These are phyloP conservation scores for Chrysaora quinquecirrha DNA, from an alignment of 30 jellyfish, hydroid and myxozoan genomes.

Conservation along the genomic window DNA sequence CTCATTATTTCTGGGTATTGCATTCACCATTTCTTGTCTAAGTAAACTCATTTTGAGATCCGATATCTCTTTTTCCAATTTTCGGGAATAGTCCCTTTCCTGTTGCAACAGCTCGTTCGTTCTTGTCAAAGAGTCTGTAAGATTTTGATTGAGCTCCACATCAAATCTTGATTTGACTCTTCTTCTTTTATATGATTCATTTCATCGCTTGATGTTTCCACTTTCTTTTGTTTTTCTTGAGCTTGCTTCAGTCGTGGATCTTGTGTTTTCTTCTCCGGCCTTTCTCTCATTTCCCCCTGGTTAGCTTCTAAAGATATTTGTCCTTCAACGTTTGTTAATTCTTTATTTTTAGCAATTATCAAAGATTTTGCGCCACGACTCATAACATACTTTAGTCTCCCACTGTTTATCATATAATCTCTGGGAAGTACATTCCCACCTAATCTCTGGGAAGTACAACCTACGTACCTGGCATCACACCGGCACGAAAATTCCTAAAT, in stretches of 20 bases:
- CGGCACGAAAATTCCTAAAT: no score
- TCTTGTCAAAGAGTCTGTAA: slow-evolving; percentile 7
- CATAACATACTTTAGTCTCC: no score
- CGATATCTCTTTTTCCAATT: slow-evolving; percentile 21
- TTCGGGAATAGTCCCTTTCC: slow-evolving; percentile 14
- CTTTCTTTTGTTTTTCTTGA: neutral
- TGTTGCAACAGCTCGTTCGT: slow-evolving; percentile 14
- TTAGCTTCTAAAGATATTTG: neutral
- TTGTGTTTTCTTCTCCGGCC: neutral
- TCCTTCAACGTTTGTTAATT: neutral
- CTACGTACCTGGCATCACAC: no score
- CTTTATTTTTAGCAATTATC: neutral
- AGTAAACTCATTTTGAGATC: slow-evolving; percentile 13
- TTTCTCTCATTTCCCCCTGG: neutral
- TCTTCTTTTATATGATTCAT: neutral
- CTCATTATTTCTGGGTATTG: neutral
- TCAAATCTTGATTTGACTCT: neutral
- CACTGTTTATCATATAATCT: no score
- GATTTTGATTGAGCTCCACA: neutral
- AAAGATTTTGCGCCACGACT: no score
- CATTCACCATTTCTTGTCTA: slow-evolving; percentile 9
- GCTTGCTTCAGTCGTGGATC: neutral
- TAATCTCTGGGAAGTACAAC: no score
- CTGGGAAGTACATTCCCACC: no score
- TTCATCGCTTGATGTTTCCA: neutral